Percentiles rank a stretch among this genome's conserved stretches.
Conservation (phyloP, 2,797 vertebrate genomes). For the Thamnophis elegans region DNA sequence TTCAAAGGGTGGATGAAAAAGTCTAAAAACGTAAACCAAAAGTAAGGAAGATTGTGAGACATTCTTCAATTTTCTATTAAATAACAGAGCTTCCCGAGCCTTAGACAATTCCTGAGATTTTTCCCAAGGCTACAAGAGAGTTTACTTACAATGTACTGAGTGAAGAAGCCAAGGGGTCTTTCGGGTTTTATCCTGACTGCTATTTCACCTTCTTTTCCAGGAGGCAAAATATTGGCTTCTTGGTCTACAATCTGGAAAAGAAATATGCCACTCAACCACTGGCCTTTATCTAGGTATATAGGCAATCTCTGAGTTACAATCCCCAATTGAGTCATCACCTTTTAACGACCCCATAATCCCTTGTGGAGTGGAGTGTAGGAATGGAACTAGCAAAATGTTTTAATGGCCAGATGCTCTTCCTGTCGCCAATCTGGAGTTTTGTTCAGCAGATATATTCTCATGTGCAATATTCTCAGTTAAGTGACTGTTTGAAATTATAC, state of each 20-base stretch:
- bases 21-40: neutral
- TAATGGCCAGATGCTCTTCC: too few species aligned
- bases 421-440: too few species aligned
- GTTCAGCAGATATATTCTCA: too few species aligned
- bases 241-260: conserved; percentile 77
- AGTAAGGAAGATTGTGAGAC: neutral
- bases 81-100: too few species aligned
- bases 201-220: conserved; percentile 76
- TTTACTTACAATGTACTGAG: conserved; percentile 74
- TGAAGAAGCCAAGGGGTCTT: conserved; percentile 77
- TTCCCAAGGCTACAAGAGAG: neutral
- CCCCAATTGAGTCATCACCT: neutral
- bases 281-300: neutral
- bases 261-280: conserved; percentile 1
- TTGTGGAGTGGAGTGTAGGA: too few species aligned
- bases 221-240: conserved; percentile 68
- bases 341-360: too few species aligned
- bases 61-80: neutral
- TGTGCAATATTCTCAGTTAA: too few species aligned
- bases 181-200: conserved; percentile 76
- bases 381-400: too few species aligned
- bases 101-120: neutral
- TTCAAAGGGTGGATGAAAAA: neutral
- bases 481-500: neutral
- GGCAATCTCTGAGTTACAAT: neutral